These are phyloP conservation scores for Lithophane ornitopus DNA, from an alignment of 2,888 invertebrate species.

Conservation along the genomic window DNA sequence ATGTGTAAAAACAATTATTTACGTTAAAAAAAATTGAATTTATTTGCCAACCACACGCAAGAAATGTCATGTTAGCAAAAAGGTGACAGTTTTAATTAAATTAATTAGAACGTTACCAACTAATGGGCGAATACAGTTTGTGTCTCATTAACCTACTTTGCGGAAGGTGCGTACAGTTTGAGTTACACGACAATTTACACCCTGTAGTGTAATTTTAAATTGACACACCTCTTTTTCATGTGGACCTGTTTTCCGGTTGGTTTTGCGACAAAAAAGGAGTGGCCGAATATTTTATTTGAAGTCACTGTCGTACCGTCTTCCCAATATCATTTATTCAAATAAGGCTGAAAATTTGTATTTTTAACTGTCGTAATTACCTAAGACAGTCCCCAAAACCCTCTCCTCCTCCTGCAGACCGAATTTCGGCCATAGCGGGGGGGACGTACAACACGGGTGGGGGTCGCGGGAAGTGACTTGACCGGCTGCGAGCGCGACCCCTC, in stretches of 20 bases:
- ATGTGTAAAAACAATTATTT: constrained; percentile 47
- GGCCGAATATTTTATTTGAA: background rate
- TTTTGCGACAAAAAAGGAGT: background rate
- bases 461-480: too few relatives aligned
- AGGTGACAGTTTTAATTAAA: constrained; percentile 27
- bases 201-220: constrained; percentile 24
- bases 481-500: too few relatives aligned
- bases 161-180: constrained; percentile 41
- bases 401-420: too few relatives aligned
- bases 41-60: constrained; percentile 35
- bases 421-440: too few relatives aligned
- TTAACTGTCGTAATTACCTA: too few relatives aligned
- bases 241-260: constrained; percentile 10
- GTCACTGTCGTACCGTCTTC: background rate
- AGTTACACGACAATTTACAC: constrained; percentile 20
- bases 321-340: too few relatives aligned
- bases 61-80: constrained; percentile 31
- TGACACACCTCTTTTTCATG: constrained; percentile 14
- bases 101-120: constrained; percentile 31
- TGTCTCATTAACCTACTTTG: constrained; percentile 47
- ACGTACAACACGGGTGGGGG: too few relatives aligned
- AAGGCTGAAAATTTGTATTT: too few relatives aligned
- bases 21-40: background rate
- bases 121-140: constrained; percentile 23
- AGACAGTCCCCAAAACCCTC: too few relatives aligned